These are phyloP conservation scores for Agrochola circellaris DNA, from an alignment of 2,888 invertebrate species.

Conservation along the genomic window DNA sequence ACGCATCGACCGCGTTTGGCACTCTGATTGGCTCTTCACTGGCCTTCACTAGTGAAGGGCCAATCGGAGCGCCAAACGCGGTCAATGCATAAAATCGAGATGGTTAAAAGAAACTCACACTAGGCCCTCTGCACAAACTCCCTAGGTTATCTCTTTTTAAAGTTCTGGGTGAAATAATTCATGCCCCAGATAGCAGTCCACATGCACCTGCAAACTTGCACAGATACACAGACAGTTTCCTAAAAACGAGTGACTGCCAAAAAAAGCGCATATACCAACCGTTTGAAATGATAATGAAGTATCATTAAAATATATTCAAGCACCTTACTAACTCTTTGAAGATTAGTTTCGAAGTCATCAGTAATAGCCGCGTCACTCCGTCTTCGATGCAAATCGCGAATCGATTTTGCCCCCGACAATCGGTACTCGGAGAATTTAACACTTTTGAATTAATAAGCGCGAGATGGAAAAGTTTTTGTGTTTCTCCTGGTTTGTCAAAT, in stretches of 20 bases:
- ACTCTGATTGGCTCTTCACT: too few species aligned
- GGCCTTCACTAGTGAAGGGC: too few species aligned
- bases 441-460: slow-evolving; percentile 73
- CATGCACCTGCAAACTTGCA: not conserved
- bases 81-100: too few species aligned
- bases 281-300: slow-evolving; percentile 60
- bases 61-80: too few species aligned
- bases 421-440: slow-evolving; percentile 68
- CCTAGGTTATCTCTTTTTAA: not conserved
- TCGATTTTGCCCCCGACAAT: slow-evolving; percentile 75
- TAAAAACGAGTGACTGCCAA: not conserved
- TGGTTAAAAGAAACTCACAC: too few species aligned
- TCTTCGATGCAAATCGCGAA: slow-evolving; percentile 84
- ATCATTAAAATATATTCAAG: slow-evolving; percentile 67
- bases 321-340: slow-evolving; percentile 76
- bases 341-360: slow-evolving; percentile 82
- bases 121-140: too few species aligned
- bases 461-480: slow-evolving; percentile 67
- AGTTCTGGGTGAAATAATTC: too few species aligned
- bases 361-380: slow-evolving; percentile 80
- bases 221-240: not conserved
- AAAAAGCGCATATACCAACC: slow-evolving; percentile 19
- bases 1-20: too few species aligned
- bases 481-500: slow-evolving; percentile 65
- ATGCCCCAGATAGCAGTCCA: not conserved